These are phyloP conservation scores for Syngnathus acus DNA, from an alignment of 2,797 vertebrate genomes.

Conservation along the genomic window DNA sequence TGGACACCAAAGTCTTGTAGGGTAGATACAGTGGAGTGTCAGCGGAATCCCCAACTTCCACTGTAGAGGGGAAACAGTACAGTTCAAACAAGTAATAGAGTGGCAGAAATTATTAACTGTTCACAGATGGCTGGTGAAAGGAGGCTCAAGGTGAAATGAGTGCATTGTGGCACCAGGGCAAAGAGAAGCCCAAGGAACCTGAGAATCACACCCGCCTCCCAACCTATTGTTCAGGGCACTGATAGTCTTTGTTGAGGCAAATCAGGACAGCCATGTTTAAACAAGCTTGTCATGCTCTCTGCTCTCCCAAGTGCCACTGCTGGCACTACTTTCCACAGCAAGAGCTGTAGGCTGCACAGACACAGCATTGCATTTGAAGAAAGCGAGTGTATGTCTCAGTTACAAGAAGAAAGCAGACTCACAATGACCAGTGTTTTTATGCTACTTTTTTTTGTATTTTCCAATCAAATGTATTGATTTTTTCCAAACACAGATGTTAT, in stretches of 20 bases:
- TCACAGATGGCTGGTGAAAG: neutral
- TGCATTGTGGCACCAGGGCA: constrained; percentile 57
- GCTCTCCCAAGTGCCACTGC: constrained; percentile 33
- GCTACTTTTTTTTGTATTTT: neutral
- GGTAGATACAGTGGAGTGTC: constrained; percentile 79
- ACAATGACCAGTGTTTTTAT: neutral
- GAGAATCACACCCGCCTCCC: constrained; percentile 26
- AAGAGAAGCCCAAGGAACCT: constrained; percentile 42
- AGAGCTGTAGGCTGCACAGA: constrained; percentile 14
- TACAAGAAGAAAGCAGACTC: neutral
- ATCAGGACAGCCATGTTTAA: constrained; percentile 61
- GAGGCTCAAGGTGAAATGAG: constrained; percentile 22
- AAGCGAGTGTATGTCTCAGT: constrained; percentile 7
- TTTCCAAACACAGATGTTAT: neutral
- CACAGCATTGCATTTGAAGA: constrained; percentile 37
- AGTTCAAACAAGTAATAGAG: neutral
- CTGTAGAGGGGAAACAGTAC: constrained; percentile 15
- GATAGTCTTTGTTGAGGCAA: constrained; percentile 33
- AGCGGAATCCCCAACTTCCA: constrained; percentile 49
- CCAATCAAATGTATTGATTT: neutral
- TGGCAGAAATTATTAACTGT: neutral
- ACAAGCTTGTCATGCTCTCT: constrained; percentile 46
- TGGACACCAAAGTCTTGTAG: constrained; percentile 84
- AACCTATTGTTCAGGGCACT: no score
- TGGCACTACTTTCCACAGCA: neutral